Evolutionary conservation across 1,140 invertebrate genomes (phyloP).

Genomic region (Ylistrum balloti): DNA sequence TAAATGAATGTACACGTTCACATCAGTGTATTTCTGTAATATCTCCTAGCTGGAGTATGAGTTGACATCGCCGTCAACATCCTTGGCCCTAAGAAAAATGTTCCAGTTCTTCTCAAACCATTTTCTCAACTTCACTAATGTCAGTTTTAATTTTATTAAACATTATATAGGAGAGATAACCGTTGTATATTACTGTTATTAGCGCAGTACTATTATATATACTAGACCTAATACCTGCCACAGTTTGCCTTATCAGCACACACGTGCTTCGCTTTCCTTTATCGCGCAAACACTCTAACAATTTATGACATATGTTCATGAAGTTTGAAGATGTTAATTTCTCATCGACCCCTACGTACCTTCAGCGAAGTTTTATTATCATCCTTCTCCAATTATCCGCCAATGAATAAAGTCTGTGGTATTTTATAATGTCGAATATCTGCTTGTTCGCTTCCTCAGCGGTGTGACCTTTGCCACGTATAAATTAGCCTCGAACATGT

Average conservation of each 20-base stretch:
- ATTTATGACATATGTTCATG: slow-evolving; percentile 27
- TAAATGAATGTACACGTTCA: no score
- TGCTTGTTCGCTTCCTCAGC: slow-evolving; percentile 14
- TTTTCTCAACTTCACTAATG: background rate
- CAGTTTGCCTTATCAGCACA: background rate
- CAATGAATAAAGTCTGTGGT: slow-evolving; percentile 6
- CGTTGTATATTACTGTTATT: background rate
- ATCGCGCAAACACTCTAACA: background rate
- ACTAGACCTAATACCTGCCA: background rate
- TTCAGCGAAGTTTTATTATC: background rate
- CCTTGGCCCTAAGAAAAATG: background rate
- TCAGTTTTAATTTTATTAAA: slow-evolving; percentile 13
- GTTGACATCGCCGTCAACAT: background rate
- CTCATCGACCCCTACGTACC: slow-evolving; percentile 2
- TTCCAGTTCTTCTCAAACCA: background rate
- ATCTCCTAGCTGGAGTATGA: background rate
- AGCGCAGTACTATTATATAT: background rate
- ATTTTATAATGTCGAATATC: slow-evolving; percentile 19
- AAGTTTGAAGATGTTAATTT: slow-evolving; percentile 36
- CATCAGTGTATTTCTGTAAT: background rate
- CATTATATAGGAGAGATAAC: slow-evolving; percentile 1
- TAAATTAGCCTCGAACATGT: slow-evolving; percentile 26
- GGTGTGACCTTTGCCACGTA: background rate
- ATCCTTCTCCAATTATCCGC: background rate
- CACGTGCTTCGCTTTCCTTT: background rate